Base-by-base conservation (phyloP, 2,888 invertebrate genomes). In the Scaptomyza tumidula region DNA sequence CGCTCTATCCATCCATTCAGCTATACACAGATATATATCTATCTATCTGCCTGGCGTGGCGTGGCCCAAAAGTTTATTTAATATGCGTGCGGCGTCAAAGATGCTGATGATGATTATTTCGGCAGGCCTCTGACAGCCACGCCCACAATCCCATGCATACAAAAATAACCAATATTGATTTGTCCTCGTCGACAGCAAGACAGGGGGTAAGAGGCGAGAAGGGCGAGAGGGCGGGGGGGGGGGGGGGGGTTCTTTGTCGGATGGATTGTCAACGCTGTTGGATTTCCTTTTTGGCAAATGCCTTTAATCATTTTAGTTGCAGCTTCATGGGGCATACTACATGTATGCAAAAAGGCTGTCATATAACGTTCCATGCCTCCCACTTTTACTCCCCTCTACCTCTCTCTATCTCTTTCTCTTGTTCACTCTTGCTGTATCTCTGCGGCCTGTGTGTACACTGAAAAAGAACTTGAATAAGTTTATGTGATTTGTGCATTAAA, bases 111-210 rank as follows among this genome's bases (percentile, higher is more conserved):
- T 85, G 85, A 87, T 87, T 85, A 85, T 87, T 85, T 83, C 65
- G 86, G 65, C 69, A 72, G 56, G 71, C 31, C 62, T 41, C 41
- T 50, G 66, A 53, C 70, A 67, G 70, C 65, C 82, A 78, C 78
- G 87, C 85, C 82, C 87, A 73, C 80, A 70, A 72, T 71, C 54
- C 85, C 85, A 71, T 80, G 86, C 88, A 86, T 85, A 80, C 86
- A 82, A 85, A 85, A 85, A 83, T 85, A 87, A 83, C 83, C 80
- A 87, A 85, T 85, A 85, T 85, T 85, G 85, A 85, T 85, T 85
- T 87, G 85, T 80, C 10, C 41, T 41, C 71, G 71, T 66, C 71
- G 64, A 11, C 61, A 14, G 9, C 37, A 14, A 7, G n/a, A 11
- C 16, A 16, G 44, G 19, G 16, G 41, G 11, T n/a, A 13, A 14